Base-by-base conservation (phyloP, 2,888 invertebrate genomes). In the Dione vanillae region DNA sequence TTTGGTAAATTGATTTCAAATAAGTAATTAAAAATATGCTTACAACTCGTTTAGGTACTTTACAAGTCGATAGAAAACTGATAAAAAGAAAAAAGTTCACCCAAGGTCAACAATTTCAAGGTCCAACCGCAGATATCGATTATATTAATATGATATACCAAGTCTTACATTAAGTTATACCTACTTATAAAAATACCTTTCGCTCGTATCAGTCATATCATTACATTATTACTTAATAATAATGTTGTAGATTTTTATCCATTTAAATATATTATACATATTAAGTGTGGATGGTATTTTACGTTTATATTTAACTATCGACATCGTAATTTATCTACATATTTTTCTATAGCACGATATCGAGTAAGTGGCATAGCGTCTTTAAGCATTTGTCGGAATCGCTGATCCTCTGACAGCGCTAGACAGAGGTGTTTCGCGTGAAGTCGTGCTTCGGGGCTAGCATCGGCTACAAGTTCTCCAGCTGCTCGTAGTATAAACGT, bases 391-490 rank as follows among this genome's bases (percentile, higher is more conserved):
- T 95, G 95, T 66, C 96, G 95, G 86, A 98, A 98, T 67, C 96
- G 95, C 9, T 94, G 94, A 86, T 98, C 97, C 27, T 94, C 94
- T 66, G 96, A 95, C 56, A 98, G 90, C 65, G 95, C 91, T 20
- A 95, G 94, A 80, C 98, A 96, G 76, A 98, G 95, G 67, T 95
- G 94, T 81, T 97, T 96, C 1, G 97, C 97, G 84, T 97, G 95
- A 80, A 95, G 95, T 74, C 98, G 95, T 0, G 98, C 96, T 76
- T 98, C 98, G 37, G 97, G 94, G 83, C 96, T 96, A 20, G 97
- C 97, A 85, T 99, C 99, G 37, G 95, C 96, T 9, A 98, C 90
- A 74, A 98, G 95, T 83, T 97, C 97, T 0, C 98, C 97, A 0
- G 96, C 96, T 0, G 97, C 95, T 41, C 96, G 94, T 67, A 99